Percentiles rank a stretch among this genome's conserved stretches.
These are phyloP conservation scores for Leptopilina boulardi DNA, from an alignment of 1,140 invertebrate species.

Conservation along the genomic window DNA sequence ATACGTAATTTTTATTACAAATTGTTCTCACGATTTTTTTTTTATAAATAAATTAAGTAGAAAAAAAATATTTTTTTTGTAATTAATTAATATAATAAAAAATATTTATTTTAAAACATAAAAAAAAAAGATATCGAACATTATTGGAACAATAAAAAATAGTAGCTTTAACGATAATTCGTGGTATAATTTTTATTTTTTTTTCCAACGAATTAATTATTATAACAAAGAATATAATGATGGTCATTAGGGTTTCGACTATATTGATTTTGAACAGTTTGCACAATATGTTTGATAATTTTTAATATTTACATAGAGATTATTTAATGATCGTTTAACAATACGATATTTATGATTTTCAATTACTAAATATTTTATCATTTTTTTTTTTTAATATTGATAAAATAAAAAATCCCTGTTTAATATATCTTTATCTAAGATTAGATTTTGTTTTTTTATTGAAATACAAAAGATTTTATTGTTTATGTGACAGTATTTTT, in stretches of 20 bases:
- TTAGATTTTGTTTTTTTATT: neutral
- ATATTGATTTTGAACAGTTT: no score
- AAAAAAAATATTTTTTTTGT: neutral
- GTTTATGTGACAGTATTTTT: neutral
- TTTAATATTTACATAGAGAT: no score
- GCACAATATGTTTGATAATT: no score
- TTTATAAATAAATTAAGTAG: neutral
- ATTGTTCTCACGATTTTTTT: neutral
- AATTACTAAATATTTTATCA: neutral
- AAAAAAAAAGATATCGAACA: no score
- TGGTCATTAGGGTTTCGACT: no score
- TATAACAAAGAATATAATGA: no score
- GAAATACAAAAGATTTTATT: neutral
- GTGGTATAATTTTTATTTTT: no score
- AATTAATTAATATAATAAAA: no score
- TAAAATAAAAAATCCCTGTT: neutral
- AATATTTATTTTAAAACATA: no score
- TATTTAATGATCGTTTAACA: neutral
- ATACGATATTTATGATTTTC: neutral
- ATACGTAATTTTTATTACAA: neutral
- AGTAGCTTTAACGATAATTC: no score
- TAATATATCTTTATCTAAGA: neutral
- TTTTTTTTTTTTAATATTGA: neutral
- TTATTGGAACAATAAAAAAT: no score
- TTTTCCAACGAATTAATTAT: no score